Evolutionary conservation across 2,113 vertebrate species (phyloP), one percentile per base, ranked within the genome.

Genomic region (Salvator merianae): DNA sequence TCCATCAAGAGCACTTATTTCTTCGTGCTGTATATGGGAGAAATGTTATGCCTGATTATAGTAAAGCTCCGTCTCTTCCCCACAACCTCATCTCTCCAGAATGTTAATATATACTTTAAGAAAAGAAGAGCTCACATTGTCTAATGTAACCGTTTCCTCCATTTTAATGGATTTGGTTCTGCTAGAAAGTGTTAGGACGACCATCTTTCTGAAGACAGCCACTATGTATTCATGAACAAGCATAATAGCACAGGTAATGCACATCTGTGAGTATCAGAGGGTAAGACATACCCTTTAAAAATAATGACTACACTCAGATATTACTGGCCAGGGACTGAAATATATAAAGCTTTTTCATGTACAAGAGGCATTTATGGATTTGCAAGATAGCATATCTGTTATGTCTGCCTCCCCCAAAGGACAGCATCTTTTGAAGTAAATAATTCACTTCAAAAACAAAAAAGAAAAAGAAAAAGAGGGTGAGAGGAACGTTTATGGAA

Each of bases 151-250:
- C 63, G 0, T 77, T 87, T 86, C 78, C 88, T 62, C 88, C 69
- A 63, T 62, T 92, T 84, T 81, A 91, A 88, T 66, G 72, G 85
- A 79, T 91, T 86, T 80, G 43, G 38, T 38, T 70, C 82, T 36
- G 30, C 70, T 66, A 69, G 76, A 72, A 2, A 66, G 0, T 14
- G 81, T 63, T 72, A 50, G 55, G 69, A 81, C 70, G 10, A 0
- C n/a, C 13, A 77, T 2, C 1, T 63, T 85, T 0, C 0, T 84
- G 73, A 69, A 90, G 30, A 43, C 77, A 82, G 59, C 85, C 88
- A 68, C 81, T 89, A 68, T 32, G 32, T 36, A 82, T 74, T 85
- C 93, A 88, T 47, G 82, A 88, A 5, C 71, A 83, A 68, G 10
- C 77, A 74, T 80, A 87, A 84, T 5, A 22, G 3, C 0, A 22